phyloP scores from a whole-genome alignment of 2,888 invertebrate species.

The Ischnura elegans region DNA sequence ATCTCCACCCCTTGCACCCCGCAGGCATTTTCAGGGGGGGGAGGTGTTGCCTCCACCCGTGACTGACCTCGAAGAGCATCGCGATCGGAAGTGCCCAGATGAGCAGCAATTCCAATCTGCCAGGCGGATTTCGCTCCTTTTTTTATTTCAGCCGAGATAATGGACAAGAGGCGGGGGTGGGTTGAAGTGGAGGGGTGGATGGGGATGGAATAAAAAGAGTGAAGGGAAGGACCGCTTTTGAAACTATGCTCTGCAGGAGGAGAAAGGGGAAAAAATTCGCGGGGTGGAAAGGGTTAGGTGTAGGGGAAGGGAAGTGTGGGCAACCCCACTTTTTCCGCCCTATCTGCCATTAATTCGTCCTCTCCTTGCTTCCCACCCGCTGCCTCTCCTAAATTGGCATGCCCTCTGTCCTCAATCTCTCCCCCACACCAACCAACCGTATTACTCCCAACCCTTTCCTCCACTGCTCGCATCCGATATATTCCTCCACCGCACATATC shows the following conservation, averaged over 20 bases:
- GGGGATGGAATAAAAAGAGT: neutral
- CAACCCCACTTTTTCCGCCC: slow-evolving; percentile 13
- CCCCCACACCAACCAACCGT: neutral
- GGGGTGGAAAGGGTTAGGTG: neutral
- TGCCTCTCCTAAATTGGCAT: neutral
- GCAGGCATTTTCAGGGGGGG: neutral
- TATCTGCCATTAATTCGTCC: slow-evolving; percentile 41
- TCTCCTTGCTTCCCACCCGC: neutral
- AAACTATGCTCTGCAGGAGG: no score
- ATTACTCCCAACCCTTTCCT: neutral
- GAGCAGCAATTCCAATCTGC: slow-evolving; percentile 61
- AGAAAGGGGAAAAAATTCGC: neutral
- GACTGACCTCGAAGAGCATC: slow-evolving; percentile 53
- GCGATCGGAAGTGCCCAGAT: slow-evolving; percentile 53
- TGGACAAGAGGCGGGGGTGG: neutral
- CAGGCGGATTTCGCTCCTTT: slow-evolving; percentile 55
- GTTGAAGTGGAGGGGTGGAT: neutral
- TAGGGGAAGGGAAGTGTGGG: neutral
- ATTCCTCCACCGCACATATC: no score
- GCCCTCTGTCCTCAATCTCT: neutral
- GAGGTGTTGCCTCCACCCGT: neutral
- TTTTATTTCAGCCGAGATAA: neutral
- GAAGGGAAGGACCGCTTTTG: neutral
- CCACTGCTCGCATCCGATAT: no score
- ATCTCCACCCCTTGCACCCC: neutral